A percentile compares a stretch with the other conserved stretches of the same genome.
Evolutionary conservation across 2,888 invertebrate species (phyloP).

Genomic region (Vannuccia rotundouncinata): DNA sequence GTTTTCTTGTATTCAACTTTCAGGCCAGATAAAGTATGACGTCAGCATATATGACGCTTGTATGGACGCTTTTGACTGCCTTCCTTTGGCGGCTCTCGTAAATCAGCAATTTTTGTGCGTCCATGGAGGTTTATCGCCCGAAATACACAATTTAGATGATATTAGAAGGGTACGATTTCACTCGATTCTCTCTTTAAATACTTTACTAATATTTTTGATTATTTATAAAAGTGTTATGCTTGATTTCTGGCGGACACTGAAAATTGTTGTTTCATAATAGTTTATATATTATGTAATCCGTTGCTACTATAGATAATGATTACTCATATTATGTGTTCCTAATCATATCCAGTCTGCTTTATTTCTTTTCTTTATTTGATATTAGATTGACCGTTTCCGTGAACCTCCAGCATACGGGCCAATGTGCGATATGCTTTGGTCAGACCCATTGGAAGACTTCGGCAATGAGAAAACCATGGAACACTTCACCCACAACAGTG

Average conservation of each 20-base stretch:
- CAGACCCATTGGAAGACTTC: conserved; percentile 41
- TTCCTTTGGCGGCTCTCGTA: conserved; percentile 97
- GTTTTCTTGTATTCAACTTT: no score
- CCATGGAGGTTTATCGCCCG: conserved; percentile 96
- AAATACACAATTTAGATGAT: conserved; percentile 97
- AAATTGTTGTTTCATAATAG: no score
- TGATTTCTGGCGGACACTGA: no score
- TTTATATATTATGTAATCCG: no score
- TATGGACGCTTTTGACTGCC: conserved; percentile 99
- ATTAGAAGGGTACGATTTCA: conserved; percentile 93
- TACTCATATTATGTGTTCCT: no score
- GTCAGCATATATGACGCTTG: conserved; percentile 98
- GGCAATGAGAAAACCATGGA: conserved; percentile 39
- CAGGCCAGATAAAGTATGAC: conserved; percentile 98
- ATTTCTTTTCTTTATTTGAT: neutral
- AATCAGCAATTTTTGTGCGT: conserved; percentile 99
- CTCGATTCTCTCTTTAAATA: no score
- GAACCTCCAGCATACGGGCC: conserved; percentile 41
- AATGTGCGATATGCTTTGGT: conserved; percentile 42
- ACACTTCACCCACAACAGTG: conserved; percentile 39
- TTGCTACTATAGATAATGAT: no score
- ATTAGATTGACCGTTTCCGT: conserved; percentile 40
- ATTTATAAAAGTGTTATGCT: no score
- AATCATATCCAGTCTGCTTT: no score
- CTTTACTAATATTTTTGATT: no score